Evolutionary conservation across 2,888 invertebrate species (phyloP).

Genomic region (Aethes cnicana): DNA sequence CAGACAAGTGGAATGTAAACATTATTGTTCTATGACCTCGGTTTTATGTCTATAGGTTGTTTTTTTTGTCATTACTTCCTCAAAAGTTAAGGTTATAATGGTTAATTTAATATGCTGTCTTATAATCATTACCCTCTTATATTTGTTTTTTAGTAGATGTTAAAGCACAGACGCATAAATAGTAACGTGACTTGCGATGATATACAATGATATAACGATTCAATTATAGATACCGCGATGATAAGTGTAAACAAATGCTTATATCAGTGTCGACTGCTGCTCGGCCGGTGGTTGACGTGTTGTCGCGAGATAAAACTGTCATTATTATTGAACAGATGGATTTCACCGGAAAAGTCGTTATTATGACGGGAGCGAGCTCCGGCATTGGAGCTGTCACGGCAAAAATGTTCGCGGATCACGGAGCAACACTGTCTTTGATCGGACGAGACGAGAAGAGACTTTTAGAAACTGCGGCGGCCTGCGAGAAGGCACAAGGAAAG

Average conservation of each 20-base stretch:
- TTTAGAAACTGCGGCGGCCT: conserved; percentile 16
- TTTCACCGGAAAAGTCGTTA: conserved; percentile 32
- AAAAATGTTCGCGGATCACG: conserved; percentile 27
- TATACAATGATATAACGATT: not conserved
- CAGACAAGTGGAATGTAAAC: no score
- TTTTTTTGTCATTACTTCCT: no score
- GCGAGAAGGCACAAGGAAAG: conserved; percentile 23
- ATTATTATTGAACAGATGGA: conserved; percentile 19
- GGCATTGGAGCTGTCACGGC: conserved; percentile 34
- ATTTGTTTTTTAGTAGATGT: no score
- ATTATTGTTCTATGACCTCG: no score
- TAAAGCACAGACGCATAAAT: no score
- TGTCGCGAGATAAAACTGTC: not conserved
- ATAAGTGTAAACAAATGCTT: conserved; percentile 4
- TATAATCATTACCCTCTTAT: no score
- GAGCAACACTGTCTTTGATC: conserved; percentile 27
- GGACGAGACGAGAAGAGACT: conserved; percentile 32
- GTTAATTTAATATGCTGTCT: no score
- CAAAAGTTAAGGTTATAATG: no score
- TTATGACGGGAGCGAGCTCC: conserved; percentile 33
- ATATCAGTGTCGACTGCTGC: conserved; percentile 6
- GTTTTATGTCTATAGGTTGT: no score
- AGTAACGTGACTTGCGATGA: no score
- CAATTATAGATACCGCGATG: conserved; percentile 8
- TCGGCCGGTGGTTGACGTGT: conserved; percentile 5